phyloP scores from a whole-genome alignment of 2,113 vertebrate genomes.

The Chaetodon trifascialis region DNA sequence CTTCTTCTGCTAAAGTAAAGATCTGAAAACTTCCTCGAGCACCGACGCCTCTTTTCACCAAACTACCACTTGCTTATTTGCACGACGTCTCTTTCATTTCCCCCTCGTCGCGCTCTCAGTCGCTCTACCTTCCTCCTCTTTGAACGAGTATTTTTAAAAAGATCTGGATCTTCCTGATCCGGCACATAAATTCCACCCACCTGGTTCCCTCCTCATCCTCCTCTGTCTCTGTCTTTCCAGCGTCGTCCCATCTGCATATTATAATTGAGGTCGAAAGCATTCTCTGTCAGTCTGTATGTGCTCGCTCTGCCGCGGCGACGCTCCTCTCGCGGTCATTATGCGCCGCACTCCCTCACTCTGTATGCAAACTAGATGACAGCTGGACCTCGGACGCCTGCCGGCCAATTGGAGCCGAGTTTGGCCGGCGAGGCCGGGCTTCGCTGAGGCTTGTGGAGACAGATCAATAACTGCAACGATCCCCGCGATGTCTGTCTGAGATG shows the following conservation, averaged over 20 bases:
- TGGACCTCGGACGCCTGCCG: constrained; percentile 3
- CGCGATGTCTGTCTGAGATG: constrained; percentile 31
- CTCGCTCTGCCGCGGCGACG: constrained; percentile 23
- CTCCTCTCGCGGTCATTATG: constrained; percentile 35
- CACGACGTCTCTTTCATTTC: neutral
- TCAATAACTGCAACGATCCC: constrained; percentile 41
- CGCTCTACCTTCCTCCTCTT: neutral
- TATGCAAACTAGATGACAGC: constrained; percentile 57
- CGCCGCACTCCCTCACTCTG: constrained; percentile 31
- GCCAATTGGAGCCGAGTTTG: neutral
- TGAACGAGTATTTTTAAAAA: neutral
- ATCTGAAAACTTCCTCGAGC: neutral
- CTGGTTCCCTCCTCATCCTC: neutral
- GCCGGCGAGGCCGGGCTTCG: neutral
- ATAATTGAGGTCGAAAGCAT: constrained; percentile 51
- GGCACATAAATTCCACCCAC: neutral
- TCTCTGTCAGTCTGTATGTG: constrained; percentile 1
- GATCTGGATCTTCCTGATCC: neutral
- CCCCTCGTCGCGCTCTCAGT: neutral
- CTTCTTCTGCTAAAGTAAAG: neutral
- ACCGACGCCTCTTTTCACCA: neutral
- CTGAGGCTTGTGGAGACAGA: constrained; percentile 31
- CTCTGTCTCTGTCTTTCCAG: neutral
- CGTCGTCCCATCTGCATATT: constrained; percentile 48
- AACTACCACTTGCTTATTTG: neutral